Base-by-base conservation (phyloP, 37 sponge, comb jelly and placozoan genomes). In the Tethya wilhelma region DNA sequence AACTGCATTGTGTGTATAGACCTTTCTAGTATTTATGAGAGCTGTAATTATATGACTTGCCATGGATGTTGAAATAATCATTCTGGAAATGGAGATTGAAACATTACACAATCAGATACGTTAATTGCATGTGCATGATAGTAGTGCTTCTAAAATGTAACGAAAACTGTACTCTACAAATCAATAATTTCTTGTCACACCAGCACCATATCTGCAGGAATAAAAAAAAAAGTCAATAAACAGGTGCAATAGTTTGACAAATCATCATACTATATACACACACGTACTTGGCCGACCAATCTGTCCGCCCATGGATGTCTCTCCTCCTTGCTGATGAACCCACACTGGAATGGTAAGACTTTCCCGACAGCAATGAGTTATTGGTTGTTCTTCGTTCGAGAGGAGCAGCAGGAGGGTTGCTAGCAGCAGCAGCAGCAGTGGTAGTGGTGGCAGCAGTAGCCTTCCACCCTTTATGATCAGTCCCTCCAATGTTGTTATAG, bases 281-380 rank as follows among this genome's bases (percentile, higher is more conserved):
- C 29, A 77, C 86, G 74, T 69, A 90, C 90, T 90, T 90, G 60
- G 90, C 30, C 40, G 75, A 78, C 90, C 90, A 90, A 34, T 90
- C 86, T 34, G 76, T 79, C 39, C 86, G 74, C 14, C 90, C 90
- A 40, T 84, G 86, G 32, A 84, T 62, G 23, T 31, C 28, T 2
- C 39, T 26, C 42, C 57, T 80, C 36, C 37, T 79, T 0, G 36
- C 17, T 0, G 79, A 32, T 19, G 85, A 29, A 31, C 70, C 78
- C 17, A 84, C 39, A 11, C 45, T 59, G 36, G 85, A 84, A n/a
- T 84, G 85, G 44, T 84, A 84, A 19, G 46, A n/a, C n/a, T n/a
- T n/a, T n/a, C n/a, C n/a, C n/a, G n/a, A n/a, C n/a, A n/a, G n/a
- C n/a, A n/a, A n/a, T n/a, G n/a, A n/a, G n/a, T n/a, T n/a, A n/a